phyloP scores from a whole-genome alignment of 2,888 invertebrate genomes.

The Pomacea canaliculata region DNA sequence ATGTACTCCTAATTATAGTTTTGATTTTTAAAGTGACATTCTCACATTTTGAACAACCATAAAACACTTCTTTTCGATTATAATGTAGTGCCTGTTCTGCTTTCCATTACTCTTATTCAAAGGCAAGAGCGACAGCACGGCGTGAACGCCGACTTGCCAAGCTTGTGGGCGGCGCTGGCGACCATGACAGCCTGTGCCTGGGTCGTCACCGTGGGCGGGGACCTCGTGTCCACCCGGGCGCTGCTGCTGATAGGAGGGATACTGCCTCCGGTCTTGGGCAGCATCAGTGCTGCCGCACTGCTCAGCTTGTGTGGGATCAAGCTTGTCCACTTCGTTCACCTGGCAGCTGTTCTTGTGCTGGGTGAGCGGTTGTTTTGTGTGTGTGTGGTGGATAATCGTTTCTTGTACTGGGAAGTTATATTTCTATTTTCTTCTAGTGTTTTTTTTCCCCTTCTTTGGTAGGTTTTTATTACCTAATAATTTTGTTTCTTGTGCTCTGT shows the following conservation, averaged over 20 bases:
- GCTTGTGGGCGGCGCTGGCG: slow-evolving; percentile 29
- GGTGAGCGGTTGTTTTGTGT: slow-evolving; percentile 33
- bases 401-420: too few species aligned
- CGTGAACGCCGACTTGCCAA: slow-evolving; percentile 30
- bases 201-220: slow-evolving; percentile 34
- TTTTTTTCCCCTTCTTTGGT: too few species aligned
- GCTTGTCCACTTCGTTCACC: slow-evolving; percentile 47
- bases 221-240: slow-evolving; percentile 41
- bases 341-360: slow-evolving; percentile 49
- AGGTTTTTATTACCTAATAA: too few species aligned
- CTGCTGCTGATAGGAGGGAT: slow-evolving; percentile 42
- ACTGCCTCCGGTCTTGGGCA: slow-evolving; percentile 44
- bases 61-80: too few species aligned
- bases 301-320: slow-evolving; percentile 39
- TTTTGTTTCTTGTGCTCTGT: too few species aligned
- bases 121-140: slow-evolving; percentile 39
- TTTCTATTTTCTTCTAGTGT: too few species aligned
- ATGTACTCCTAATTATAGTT: too few species aligned
- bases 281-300: slow-evolving; percentile 46
- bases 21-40: too few species aligned
- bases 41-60: too few species aligned
- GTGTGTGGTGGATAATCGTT: too few species aligned
- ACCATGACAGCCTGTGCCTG: slow-evolving; percentile 35
- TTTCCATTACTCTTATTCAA: too few species aligned
- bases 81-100: too few species aligned